Percentiles rank a stretch among this genome's conserved stretches.
Conservation (phyloP, 2,797 vertebrate genomes). For the Varecia variegata region DNA sequence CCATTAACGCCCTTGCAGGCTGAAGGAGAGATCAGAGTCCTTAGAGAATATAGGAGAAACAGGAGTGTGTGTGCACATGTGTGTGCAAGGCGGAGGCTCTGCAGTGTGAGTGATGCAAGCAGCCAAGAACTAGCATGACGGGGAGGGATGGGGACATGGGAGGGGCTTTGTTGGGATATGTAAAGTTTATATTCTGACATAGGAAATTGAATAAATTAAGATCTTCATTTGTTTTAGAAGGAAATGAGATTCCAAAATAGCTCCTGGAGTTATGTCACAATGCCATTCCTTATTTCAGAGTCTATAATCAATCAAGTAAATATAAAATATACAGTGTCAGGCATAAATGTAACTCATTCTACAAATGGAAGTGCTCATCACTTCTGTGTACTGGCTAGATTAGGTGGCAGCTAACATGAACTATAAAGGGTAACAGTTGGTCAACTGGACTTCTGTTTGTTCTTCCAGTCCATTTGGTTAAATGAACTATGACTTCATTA, state of each 20-base stretch:
- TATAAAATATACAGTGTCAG: background rate
- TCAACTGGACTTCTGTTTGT: background rate
- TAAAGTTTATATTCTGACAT: background rate
- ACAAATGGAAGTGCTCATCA: background rate
- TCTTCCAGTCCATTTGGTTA: background rate
- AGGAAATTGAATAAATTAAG: conserved; percentile 4
- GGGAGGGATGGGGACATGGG: accelerated
- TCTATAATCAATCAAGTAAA: background rate
- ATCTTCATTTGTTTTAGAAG: conserved; percentile 7
- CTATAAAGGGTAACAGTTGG: background rate
- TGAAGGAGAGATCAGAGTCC: background rate
- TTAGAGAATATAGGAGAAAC: background rate
- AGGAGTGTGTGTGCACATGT: background rate
- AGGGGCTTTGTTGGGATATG: background rate
- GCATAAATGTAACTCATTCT: background rate
- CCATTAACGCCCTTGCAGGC: background rate
- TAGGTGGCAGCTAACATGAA: background rate
- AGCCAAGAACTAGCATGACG: background rate
- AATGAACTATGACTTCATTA: conserved; percentile 19
- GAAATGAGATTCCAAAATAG: conserved; percentile 18
- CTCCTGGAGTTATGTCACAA: background rate
- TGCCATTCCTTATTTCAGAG: background rate
- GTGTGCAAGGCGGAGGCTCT: background rate
- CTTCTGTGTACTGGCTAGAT: background rate
- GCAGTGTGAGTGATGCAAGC: background rate